These are phyloP conservation scores for Xestia xanthographa DNA, from an alignment of 2,888 invertebrate species.

Conservation along the genomic window DNA sequence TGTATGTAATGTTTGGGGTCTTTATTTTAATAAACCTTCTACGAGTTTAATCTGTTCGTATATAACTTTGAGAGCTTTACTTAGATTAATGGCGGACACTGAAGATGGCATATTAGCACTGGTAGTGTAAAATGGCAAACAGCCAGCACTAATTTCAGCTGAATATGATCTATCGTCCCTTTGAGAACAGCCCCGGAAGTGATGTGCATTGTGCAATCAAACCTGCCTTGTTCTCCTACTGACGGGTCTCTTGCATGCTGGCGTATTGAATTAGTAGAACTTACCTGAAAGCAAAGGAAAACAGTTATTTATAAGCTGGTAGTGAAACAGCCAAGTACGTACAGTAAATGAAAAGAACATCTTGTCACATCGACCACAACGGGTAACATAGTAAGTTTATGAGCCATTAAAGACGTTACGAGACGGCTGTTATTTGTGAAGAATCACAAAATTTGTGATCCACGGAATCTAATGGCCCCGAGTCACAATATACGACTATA, in stretches of 20 bases:
- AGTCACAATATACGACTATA: constrained; percentile 31
- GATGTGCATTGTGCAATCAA: constrained; percentile 38
- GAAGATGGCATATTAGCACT: constrained; percentile 37
- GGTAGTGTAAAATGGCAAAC: constrained; percentile 39
- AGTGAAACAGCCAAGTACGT: background rate
- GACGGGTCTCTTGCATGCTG: background rate
- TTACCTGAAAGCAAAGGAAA: constrained; percentile 54
- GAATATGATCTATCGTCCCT: constrained; percentile 41
- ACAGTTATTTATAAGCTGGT: background rate
- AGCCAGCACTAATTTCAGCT: constrained; percentile 49
- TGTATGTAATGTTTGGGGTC: constrained; percentile 6
- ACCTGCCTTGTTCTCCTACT: constrained; percentile 33
- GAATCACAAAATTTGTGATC: constrained; percentile 28
- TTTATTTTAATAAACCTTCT: constrained; percentile 37
- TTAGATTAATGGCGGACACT: constrained; percentile 21
- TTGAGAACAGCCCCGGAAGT: constrained; percentile 13
- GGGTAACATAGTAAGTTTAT: constrained; percentile 36
- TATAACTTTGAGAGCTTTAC: constrained; percentile 32
- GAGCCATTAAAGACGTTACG: constrained; percentile 21
- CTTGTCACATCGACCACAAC: constrained; percentile 12
- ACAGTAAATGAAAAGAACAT: constrained; percentile 1
- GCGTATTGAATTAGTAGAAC: constrained; percentile 9
- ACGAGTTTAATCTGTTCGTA: constrained; percentile 27
- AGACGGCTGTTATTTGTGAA: constrained; percentile 12
- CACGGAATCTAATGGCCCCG: constrained; percentile 1